Evolutionary conservation across 2,888 invertebrate genomes (phyloP).

Genomic region (Papilio protenor): DNA sequence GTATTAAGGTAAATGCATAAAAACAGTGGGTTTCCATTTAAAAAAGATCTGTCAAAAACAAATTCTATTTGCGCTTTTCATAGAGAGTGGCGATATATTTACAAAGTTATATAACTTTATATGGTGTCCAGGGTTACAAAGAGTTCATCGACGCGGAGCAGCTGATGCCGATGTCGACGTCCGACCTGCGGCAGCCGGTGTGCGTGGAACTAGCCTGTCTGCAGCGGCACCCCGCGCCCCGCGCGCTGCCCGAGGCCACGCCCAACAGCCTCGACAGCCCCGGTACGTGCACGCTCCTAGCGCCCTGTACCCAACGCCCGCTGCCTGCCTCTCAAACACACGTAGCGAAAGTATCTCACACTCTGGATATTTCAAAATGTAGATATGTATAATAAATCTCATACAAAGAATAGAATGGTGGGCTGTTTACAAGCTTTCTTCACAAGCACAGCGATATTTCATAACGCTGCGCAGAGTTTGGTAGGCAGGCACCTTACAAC

Average conservation of each 20-base stretch:
- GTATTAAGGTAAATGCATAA: too few relatives aligned
- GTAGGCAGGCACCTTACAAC: slow-evolving; percentile 16
- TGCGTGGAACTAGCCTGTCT: slow-evolving; percentile 91
- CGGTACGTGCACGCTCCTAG: slow-evolving; percentile 59
- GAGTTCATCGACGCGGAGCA: slow-evolving; percentile 96
- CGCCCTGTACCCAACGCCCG: not conserved
- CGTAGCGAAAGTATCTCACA: not conserved
- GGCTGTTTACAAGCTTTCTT: not conserved
- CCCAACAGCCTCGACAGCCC: slow-evolving; percentile 82
- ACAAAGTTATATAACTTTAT: not conserved
- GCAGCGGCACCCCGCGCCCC: slow-evolving; percentile 83
- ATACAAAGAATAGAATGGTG: not conserved
- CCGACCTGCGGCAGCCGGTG: slow-evolving; percentile 92
- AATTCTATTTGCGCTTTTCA: too few relatives aligned
- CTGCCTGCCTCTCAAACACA: slow-evolving; percentile 32
- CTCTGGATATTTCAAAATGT: not conserved
- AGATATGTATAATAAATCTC: not conserved
- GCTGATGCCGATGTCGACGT: slow-evolving; percentile 93
- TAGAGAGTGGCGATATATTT: not conserved
- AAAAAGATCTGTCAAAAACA: too few relatives aligned
- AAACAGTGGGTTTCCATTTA: too few relatives aligned
- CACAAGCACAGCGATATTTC: not conserved
- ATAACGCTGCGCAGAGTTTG: slow-evolving; percentile 24
- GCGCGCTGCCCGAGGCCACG: slow-evolving; percentile 78
- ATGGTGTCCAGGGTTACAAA: slow-evolving; percentile 89